phyloP scores from a whole-genome alignment of 1,140 invertebrate genomes.

The Hylaeus volcanicus region DNA sequence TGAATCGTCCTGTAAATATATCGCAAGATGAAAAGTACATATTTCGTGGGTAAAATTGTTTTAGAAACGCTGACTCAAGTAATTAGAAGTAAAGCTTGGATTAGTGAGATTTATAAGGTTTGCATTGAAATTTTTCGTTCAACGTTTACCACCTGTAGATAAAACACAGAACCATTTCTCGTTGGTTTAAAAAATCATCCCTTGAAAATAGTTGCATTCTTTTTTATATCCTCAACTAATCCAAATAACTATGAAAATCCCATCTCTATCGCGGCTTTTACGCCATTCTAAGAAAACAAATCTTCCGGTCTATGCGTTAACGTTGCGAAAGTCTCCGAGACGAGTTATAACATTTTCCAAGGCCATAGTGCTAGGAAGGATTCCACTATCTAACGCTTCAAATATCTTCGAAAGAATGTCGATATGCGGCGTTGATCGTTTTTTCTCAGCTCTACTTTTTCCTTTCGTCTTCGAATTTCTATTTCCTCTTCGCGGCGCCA shows the following conservation, averaged over 20 bases:
- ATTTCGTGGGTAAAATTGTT: too few relatives aligned
- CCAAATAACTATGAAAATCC: not conserved
- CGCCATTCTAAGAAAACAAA: not conserved
- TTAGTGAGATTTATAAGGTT: too few relatives aligned
- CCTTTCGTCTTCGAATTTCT: slow-evolving; percentile 37
- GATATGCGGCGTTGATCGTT: not conserved
- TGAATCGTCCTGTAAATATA: too few relatives aligned
- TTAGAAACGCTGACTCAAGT: too few relatives aligned
- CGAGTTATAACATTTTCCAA: slow-evolving; percentile 14
- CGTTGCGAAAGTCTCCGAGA: not conserved
- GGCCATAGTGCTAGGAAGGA: slow-evolving; percentile 6
- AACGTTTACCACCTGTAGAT: too few relatives aligned
- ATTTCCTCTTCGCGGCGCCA: slow-evolving; percentile 1
- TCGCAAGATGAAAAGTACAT: too few relatives aligned
- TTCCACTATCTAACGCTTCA: not conserved
- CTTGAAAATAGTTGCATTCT: too few relatives aligned
- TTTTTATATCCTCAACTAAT: too few relatives aligned
- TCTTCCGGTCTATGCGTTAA: slow-evolving; percentile 16
- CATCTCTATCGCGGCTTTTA: not conserved
- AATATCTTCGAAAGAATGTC: slow-evolving; percentile 27
- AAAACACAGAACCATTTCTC: too few relatives aligned
- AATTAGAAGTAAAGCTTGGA: too few relatives aligned
- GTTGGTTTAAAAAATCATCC: too few relatives aligned
- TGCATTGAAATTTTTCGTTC: too few relatives aligned
- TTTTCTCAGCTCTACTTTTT: slow-evolving; percentile 16